Percentiles rank a stretch among this genome's conserved stretches.
Conservation (phyloP, 2,888 invertebrate genomes). For the Busseola fusca region DNA sequence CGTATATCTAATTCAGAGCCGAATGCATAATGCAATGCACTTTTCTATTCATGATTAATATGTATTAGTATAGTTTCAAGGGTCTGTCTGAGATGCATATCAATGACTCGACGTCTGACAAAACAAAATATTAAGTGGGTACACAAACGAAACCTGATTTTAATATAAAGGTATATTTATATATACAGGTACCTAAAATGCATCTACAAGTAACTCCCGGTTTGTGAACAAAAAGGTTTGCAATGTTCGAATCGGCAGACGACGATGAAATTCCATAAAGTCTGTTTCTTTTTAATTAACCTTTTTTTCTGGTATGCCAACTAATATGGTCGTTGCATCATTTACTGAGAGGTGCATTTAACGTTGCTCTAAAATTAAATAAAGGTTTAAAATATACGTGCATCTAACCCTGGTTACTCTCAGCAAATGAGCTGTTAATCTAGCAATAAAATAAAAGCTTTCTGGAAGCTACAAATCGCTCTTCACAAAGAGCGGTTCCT, state of each 20-base stretch:
- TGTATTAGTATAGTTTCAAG: constrained; percentile 67
- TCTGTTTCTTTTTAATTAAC: constrained; percentile 8
- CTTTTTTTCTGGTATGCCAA: not conserved
- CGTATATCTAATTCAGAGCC: constrained; percentile 28
- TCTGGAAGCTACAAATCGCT: not conserved
- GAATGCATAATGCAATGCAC: constrained; percentile 65
- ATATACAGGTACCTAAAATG: not conserved
- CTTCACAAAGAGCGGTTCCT: not conserved
- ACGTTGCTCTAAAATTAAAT: not conserved
- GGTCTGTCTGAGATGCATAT: constrained; percentile 58
- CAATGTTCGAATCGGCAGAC: constrained; percentile 32
- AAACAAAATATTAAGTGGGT: constrained; percentile 26
- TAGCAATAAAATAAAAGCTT: not conserved
- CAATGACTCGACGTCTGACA: constrained; percentile 17
- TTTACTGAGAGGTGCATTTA: not conserved
- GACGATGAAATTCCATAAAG: constrained; percentile 25
- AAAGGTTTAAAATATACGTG: not conserved
- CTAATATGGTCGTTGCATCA: not conserved
- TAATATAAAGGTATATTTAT: constrained; percentile 8
- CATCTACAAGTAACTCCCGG: constrained; percentile 4
- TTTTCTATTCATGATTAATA: constrained; percentile 74
- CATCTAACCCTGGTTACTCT: not conserved
- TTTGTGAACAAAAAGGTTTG: constrained; percentile 32
- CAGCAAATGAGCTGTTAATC: not conserved
- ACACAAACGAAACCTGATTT: constrained; percentile 21